Conservation (phyloP, 2,888 invertebrate genomes). For the Rhyacophila evoluta region DNA sequence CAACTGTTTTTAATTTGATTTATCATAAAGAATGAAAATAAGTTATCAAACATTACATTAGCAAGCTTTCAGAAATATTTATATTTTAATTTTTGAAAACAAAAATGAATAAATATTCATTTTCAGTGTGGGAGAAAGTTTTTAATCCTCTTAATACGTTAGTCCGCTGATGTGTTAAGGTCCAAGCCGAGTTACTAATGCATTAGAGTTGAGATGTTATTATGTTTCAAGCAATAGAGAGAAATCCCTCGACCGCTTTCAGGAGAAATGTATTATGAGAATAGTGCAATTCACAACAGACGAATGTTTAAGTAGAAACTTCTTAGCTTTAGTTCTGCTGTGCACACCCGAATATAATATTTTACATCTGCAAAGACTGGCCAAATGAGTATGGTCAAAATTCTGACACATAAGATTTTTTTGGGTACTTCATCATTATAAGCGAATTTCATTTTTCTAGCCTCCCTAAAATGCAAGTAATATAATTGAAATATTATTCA, state of each 20-base stretch:
- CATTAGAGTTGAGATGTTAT: conserved; percentile 24
- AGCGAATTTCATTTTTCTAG: no score
- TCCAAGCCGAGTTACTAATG: conserved; percentile 10
- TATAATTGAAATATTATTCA: no score
- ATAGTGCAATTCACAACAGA: conserved; percentile 19
- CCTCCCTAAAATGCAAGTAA: no score
- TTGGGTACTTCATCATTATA: no score
- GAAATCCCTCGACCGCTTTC: conserved; percentile 24
- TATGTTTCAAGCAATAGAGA: conserved; percentile 10
- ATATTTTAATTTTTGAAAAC: not conserved
- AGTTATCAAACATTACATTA: no score
- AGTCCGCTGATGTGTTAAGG: conserved; percentile 16
- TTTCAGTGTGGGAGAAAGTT: not conserved
- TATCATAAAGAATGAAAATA: no score
- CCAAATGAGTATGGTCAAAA: not conserved
- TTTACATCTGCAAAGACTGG: not conserved
- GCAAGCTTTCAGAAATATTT: no score
- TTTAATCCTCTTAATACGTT: not conserved
- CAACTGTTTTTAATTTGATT: no score
- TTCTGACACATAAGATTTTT: not conserved
- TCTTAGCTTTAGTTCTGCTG: not conserved
- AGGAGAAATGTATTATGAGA: conserved; percentile 6
- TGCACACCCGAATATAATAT: not conserved
- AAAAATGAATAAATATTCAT: not conserved
- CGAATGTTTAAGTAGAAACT: not conserved